A percentile compares a stretch with the other conserved stretches of the same genome.
These are phyloP conservation scores for Crepidodera aurea DNA, from an alignment of 2,888 invertebrate genomes.

Conservation along the genomic window DNA sequence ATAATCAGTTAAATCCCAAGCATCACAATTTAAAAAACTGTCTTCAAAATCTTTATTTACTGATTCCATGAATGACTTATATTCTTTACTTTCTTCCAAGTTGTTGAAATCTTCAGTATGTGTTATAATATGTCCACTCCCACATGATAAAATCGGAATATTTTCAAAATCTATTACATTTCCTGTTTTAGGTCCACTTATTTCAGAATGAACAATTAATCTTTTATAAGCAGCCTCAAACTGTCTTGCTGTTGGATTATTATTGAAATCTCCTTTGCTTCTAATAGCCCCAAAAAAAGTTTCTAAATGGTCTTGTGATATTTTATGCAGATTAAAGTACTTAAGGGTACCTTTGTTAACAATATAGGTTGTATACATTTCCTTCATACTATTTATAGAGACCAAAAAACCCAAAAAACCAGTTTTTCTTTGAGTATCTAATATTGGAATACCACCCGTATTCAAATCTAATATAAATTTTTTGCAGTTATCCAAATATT, in stretches of 20 bases:
- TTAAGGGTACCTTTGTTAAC: background rate
- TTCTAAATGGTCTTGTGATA: slow-evolving; percentile 10
- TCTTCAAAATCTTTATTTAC: background rate
- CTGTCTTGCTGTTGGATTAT: slow-evolving; percentile 33
- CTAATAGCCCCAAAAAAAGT: too few relatives aligned
- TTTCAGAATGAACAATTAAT: slow-evolving; percentile 36
- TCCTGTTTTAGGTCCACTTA: slow-evolving; percentile 23
- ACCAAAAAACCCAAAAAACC: slow-evolving; percentile 16
- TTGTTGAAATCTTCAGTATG: background rate
- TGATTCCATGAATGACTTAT: background rate
- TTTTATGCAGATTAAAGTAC: background rate
- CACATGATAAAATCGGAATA: slow-evolving; percentile 24
- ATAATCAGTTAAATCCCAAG: slow-evolving; percentile 18
- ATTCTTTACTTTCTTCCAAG: background rate
- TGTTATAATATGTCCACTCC: slow-evolving; percentile 11
- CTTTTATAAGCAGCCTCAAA: slow-evolving; percentile 34
- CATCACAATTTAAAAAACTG: background rate
- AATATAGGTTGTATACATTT: slow-evolving; percentile 10
- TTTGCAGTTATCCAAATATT: slow-evolving; percentile 11
- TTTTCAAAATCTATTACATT: slow-evolving; percentile 26
- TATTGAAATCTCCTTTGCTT: too few relatives aligned
- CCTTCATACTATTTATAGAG: slow-evolving; percentile 20
- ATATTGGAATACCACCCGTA: slow-evolving; percentile 9
- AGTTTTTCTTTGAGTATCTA: slow-evolving; percentile 10
- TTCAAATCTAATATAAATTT: slow-evolving; percentile 27